Evolutionary conservation across 1,140 invertebrate species (phyloP).

Genomic region (Lucilia sericata): DNA sequence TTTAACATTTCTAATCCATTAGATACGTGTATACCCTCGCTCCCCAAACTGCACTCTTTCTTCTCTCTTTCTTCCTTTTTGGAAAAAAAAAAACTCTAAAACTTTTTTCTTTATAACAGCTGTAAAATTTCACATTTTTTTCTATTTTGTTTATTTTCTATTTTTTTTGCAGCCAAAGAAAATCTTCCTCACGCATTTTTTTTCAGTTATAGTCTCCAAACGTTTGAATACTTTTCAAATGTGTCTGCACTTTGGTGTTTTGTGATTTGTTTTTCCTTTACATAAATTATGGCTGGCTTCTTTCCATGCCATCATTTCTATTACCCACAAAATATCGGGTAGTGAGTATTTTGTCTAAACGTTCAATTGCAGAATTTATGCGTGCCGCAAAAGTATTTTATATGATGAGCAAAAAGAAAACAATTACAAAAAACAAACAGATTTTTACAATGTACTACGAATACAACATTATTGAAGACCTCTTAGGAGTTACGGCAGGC

Average conservation of each 20-base stretch:
- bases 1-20: not conserved
- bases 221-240: not conserved
- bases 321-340: not conserved
- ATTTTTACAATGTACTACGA: not conserved
- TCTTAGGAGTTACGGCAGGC: no score
- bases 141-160: not conserved
- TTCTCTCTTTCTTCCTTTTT: not conserved
- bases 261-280: not conserved
- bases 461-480: not conserved
- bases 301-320: not conserved
- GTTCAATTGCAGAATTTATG: not conserved
- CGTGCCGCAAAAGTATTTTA: not conserved
- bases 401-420: not conserved
- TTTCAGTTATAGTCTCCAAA: not conserved
- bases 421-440: not conserved
- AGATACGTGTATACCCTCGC: not conserved
- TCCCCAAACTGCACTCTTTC: not conserved
- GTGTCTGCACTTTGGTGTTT: not conserved
- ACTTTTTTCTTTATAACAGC: not conserved
- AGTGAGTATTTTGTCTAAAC: not conserved
- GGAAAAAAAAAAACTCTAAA: not conserved
- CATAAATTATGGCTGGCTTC: not conserved
- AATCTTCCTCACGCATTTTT: not conserved
- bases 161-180: not conserved
- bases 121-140: not conserved